These are phyloP conservation scores for Lasioglossum figueresi DNA, from an alignment of 2,888 invertebrate genomes.

Conservation along the genomic window DNA sequence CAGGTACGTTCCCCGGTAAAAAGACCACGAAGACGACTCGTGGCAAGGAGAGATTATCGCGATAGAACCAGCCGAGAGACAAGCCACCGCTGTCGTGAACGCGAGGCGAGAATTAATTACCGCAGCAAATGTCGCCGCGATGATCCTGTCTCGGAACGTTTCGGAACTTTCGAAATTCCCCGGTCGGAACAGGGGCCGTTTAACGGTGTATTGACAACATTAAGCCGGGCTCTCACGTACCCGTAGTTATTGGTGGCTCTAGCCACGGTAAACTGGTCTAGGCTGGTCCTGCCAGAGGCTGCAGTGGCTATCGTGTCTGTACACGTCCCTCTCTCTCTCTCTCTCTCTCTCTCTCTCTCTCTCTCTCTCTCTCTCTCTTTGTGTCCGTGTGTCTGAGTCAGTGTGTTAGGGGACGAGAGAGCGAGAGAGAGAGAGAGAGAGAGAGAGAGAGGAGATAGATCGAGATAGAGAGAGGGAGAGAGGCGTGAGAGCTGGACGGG, in stretches of 20 bases:
- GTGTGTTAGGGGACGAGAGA: conserved; percentile 4
- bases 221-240: conserved; percentile 63
- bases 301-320: conserved; percentile 2
- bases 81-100: conserved; percentile 35
- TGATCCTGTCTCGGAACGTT: conserved; percentile 38
- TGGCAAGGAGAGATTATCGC: background rate
- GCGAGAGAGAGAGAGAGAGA: conserved; percentile 15
- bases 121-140: conserved; percentile 33
- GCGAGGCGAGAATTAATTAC: conserved; percentile 64
- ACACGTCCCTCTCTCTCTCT: background rate
- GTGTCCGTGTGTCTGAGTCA: background rate
- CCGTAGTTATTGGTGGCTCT: conserved; percentile 64
- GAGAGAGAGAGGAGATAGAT: conserved; percentile 25
- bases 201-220: conserved; percentile 66
- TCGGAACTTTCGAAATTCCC: conserved; percentile 61
- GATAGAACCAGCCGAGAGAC: background rate
- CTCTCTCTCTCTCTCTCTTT: background rate
- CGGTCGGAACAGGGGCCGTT: conserved; percentile 33
- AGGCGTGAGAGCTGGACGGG: conserved; percentile 76
- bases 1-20: background rate
- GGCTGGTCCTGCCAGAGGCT: conserved; percentile 51
- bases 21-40: background rate
- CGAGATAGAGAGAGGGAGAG: conserved; percentile 44
- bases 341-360: background rate
- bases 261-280: conserved; percentile 64